Conservation (phyloP, 2,113 vertebrate genomes). For the Python bivittatus region DNA sequence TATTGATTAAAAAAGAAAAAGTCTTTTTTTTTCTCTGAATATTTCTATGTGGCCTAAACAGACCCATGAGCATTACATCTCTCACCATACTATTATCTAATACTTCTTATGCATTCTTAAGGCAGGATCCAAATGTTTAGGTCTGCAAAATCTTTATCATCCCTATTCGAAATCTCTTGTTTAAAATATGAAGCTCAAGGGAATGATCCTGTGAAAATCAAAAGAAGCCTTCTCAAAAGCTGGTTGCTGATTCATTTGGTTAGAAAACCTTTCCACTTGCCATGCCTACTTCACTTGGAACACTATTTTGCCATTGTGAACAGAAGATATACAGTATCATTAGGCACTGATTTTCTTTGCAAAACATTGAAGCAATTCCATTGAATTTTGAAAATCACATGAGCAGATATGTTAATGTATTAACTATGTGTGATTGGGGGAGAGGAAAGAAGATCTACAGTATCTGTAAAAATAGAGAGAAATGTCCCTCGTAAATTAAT, state of each 20-base stretch:
- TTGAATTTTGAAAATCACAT: background rate
- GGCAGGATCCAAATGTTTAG: background rate
- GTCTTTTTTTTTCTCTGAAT: background rate
- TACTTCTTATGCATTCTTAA: background rate
- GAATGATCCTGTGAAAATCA: background rate
- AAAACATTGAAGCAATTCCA: background rate
- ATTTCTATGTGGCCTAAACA: too few relatives aligned
- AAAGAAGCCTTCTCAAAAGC: conserved; percentile 7
- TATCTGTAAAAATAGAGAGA: background rate
- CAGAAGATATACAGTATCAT: background rate
- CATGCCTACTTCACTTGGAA: background rate
- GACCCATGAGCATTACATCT: background rate
- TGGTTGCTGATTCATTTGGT: background rate
- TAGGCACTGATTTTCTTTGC: background rate
- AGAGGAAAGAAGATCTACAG: background rate
- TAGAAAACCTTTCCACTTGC: background rate
- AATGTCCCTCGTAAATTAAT: background rate
- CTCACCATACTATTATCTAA: background rate
- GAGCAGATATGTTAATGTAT: background rate
- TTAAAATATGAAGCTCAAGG: background rate
- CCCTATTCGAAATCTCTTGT: background rate
- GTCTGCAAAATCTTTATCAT: background rate
- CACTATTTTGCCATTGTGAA: background rate
- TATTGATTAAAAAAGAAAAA: background rate
- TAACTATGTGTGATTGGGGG: background rate